Percentiles rank a stretch among this genome's conserved stretches.
phyloP scores from a whole-genome alignment of 2,797 vertebrate species.

The Enteromius thamalakanensis region DNA sequence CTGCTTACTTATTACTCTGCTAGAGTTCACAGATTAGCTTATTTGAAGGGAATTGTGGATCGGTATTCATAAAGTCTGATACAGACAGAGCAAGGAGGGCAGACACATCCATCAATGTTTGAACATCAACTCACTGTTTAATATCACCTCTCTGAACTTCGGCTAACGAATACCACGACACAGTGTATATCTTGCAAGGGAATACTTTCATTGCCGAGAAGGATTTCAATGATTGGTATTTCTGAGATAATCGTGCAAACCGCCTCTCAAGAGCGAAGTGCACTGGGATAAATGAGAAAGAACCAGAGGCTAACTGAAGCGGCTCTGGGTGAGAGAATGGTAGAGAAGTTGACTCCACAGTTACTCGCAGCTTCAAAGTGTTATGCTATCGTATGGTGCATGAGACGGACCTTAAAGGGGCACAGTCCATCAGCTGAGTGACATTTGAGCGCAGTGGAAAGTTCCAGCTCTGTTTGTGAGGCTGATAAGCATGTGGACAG shows the following conservation, averaged over 20 bases:
- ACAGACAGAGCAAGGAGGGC: slow-evolving; percentile 20
- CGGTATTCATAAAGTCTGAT: slow-evolving; percentile 29
- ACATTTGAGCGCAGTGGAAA: slow-evolving; percentile 57
- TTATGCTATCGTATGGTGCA: slow-evolving; percentile 61
- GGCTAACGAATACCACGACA: slow-evolving; percentile 8
- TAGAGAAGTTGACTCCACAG: slow-evolving; percentile 68
- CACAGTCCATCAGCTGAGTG: slow-evolving; percentile 58
- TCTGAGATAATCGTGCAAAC: slow-evolving; percentile 20
- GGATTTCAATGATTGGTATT: slow-evolving; percentile 15
- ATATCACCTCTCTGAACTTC: slow-evolving; percentile 27
- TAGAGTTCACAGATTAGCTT: slow-evolving; percentile 41
- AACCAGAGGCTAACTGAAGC: slow-evolving; percentile 47
- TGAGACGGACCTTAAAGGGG: slow-evolving; percentile 61
- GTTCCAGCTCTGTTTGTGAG: slow-evolving; percentile 35
- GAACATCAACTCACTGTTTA: slow-evolving; percentile 35
- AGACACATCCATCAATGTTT: slow-evolving; percentile 32
- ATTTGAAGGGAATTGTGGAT: slow-evolving; percentile 42
- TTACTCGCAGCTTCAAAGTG: slow-evolving; percentile 75
- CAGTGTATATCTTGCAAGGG: slow-evolving; percentile 17
- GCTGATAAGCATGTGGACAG: slow-evolving; percentile 42
- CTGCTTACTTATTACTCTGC: slow-evolving; percentile 36
- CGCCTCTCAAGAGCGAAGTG: neutral
- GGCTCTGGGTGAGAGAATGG: slow-evolving; percentile 56
- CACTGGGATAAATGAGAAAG: slow-evolving; percentile 16
- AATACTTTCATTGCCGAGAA: slow-evolving; percentile 15